These are phyloP conservation scores for Mesocricetus auratus DNA, from an alignment of 2,113 vertebrate genomes.

Conservation along the genomic window DNA sequence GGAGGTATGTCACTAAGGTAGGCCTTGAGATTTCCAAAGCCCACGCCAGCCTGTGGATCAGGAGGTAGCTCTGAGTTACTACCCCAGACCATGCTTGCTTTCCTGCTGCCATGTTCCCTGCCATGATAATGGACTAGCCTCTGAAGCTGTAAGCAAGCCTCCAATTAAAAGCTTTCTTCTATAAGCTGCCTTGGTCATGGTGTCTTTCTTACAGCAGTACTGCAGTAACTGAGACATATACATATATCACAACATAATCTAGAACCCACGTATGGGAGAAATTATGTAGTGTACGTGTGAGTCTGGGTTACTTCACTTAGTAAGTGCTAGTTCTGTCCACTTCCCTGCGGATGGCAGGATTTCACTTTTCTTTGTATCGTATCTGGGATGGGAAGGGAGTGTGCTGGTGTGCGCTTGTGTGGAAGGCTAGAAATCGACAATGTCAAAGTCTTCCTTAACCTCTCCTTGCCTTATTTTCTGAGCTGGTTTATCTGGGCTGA, in stretches of 20 bases:
- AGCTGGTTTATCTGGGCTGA: neutral
- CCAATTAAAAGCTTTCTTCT: neutral
- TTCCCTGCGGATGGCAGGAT: neutral
- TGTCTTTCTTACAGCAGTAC: neutral
- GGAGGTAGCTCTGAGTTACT: neutral
- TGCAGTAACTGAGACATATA: neutral
- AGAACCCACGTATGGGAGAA: neutral
- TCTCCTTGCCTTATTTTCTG: neutral
- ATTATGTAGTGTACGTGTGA: neutral
- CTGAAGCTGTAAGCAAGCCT: neutral
- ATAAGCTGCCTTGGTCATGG: neutral
- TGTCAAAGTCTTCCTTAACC: no score
- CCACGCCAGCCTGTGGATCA: neutral
- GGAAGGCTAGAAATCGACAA: neutral
- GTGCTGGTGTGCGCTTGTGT: neutral
- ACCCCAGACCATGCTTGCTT: neutral
- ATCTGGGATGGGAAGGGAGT: neutral
- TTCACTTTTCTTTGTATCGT: neutral
- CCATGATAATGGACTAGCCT: neutral
- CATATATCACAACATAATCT: neutral
- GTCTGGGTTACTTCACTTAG: neutral
- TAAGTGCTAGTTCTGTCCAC: neutral
- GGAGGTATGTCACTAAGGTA: neutral
- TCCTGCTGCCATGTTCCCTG: neutral
- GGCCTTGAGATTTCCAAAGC: neutral